phyloP scores from a whole-genome alignment of 2,888 invertebrate genomes.

The Pandemis corylana region DNA sequence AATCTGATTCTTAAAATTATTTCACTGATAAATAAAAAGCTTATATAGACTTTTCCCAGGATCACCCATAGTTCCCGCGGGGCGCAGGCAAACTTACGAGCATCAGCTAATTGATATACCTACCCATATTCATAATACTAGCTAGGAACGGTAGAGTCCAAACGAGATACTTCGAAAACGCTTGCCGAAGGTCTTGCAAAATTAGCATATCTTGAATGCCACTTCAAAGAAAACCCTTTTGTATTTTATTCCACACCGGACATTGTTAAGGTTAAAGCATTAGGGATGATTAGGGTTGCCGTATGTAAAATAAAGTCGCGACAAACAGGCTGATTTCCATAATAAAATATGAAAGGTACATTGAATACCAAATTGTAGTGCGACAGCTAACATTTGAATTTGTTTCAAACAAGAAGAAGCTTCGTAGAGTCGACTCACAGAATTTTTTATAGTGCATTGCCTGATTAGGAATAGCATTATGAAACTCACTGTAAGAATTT shows the following conservation, averaged over 20 bases:
- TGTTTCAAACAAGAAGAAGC: too few species aligned
- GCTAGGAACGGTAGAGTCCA: constrained; percentile 5
- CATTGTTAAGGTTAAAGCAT: background rate
- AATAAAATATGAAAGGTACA: background rate
- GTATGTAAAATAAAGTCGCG: background rate
- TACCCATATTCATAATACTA: background rate
- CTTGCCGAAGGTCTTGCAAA: constrained; percentile 17
- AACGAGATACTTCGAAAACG: constrained; percentile 24
- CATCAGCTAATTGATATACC: too few species aligned
- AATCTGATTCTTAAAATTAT: too few species aligned
- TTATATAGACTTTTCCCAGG: too few species aligned
- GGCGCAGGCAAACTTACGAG: too few species aligned
- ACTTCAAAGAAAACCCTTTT: constrained; percentile 21
- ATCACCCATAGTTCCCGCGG: too few species aligned
- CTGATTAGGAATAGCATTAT: too few species aligned
- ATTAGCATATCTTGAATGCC: constrained; percentile 33
- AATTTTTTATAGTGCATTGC: too few species aligned
- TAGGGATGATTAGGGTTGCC: background rate
- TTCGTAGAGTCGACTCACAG: too few species aligned
- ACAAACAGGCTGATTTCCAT: background rate
- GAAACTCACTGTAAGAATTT: too few species aligned
- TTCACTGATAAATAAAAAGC: too few species aligned
- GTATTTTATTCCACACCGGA: constrained; percentile 1
- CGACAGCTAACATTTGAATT: too few species aligned
- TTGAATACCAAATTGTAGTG: background rate